Percentiles rank a stretch among this genome's conserved stretches.
phyloP scores from a whole-genome alignment of 2,797 vertebrate species.

The Sebastes elongatus region DNA sequence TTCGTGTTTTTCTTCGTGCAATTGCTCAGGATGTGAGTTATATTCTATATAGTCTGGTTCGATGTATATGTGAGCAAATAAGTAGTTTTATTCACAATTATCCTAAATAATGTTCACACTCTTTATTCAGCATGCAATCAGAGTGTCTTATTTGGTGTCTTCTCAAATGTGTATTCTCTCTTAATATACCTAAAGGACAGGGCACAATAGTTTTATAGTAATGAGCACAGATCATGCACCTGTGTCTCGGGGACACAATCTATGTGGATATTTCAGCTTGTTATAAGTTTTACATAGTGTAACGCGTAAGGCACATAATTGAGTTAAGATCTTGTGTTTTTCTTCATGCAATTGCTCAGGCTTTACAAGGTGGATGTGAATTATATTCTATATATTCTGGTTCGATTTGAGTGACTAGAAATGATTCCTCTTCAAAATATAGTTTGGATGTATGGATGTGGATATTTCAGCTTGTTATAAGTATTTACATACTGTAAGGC shows the following conservation, averaged over 20 bases:
- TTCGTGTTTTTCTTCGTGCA: not conserved
- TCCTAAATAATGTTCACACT: not conserved
- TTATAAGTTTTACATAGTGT: not conserved
- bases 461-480: slow-evolving; percentile 14
- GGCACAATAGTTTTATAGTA: slow-evolving; percentile 26
- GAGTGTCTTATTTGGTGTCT: not conserved
- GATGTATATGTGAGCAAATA: not conserved
- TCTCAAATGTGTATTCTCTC: not conserved
- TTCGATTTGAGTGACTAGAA: no score
- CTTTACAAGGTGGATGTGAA: slow-evolving; percentile 35
- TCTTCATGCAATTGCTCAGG: slow-evolving; percentile 10
- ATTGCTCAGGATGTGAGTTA: slow-evolving; percentile 36
- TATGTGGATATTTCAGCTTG: slow-evolving; percentile 22
- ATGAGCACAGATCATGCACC: slow-evolving; percentile 36
- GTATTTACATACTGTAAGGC: not conserved
- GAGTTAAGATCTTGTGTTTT: not conserved
- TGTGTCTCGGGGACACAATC: slow-evolving; percentile 24
- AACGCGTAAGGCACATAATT: slow-evolving; percentile 11
- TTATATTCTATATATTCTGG: slow-evolving; percentile 36
- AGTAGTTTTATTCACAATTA: not conserved
- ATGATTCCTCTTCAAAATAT: not conserved
- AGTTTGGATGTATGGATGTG: not conserved
- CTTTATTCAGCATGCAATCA: not conserved
- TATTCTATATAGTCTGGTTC: slow-evolving; percentile 35
- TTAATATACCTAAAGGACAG: slow-evolving; percentile 22